Evolutionary conservation across 2,797 vertebrate species (phyloP), one percentile per base, ranked within the genome.

Genomic region (Otolemur crassicaudatus): DNA sequence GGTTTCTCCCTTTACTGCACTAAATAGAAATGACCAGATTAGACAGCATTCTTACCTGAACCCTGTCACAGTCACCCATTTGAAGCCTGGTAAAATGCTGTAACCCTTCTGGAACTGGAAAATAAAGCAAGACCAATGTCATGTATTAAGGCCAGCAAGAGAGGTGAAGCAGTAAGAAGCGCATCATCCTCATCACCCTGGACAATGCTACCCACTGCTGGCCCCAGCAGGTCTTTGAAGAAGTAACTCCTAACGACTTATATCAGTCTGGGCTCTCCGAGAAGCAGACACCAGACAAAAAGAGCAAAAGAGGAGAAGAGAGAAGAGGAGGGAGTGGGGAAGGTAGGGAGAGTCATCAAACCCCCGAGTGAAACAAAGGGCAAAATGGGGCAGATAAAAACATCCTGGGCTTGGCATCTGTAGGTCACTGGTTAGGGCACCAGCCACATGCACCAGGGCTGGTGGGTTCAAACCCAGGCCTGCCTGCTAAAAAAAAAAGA

Each of bases 71-170:
- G 90, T 95, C 96, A 98, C 97, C 0, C 85, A 96, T 91, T 82
- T 96, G 94, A 99, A 99, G 90, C 98, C 98, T 75, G 98, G 98
- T 91, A 99, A 97, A 94, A 95, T 98, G 65, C 79, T 80, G 95
- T 99, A 99, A 84, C 98, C 96, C 17, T 82, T 92, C 70, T 53
- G 34, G 95, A 99, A 98, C 98, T 99, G 97, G 61, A 98, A 98
- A 98, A 96, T 10, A 98, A 95, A 98, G 70, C 61, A 53, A 98
- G 77, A 81, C 25, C 22, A 70, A 4, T 53, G 46, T 61, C 46
- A 77, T 4, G 2, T 70, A n/a, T 69, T 67, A 70, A 43, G 61
- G 56, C 53, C 17, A 25, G 25, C n/a, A 86, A 76, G 73, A 81
- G 12, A 25, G 22, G 58, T 70, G 34, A 79, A 82, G 37, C 13